Evolutionary conservation across 2,888 invertebrate species (phyloP).

Genomic region (Unio pictorum): DNA sequence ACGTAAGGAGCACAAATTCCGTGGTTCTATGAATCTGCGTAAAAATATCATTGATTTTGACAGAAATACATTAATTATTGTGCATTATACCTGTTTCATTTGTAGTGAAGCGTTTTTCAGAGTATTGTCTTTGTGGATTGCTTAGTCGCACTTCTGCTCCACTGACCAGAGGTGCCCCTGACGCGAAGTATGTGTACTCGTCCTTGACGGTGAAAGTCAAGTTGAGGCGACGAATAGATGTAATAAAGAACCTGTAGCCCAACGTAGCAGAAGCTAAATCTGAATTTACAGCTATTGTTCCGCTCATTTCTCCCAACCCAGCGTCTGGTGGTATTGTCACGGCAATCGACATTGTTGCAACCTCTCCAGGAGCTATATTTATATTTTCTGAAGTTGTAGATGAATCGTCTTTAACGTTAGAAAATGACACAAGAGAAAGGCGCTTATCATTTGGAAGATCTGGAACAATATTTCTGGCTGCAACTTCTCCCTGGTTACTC

Average conservation of each 20-base stretch:
- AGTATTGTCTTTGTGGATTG: constrained; percentile 26
- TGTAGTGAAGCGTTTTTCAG: constrained; percentile 12
- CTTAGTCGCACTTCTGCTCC: constrained; percentile 35
- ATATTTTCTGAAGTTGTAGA: constrained; percentile 3
- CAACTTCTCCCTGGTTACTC: constrained; percentile 36
- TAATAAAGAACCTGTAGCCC: constrained; percentile 28
- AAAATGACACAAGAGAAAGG: constrained; percentile 37
- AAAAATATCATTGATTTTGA: too few species aligned
- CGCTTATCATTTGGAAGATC: constrained; percentile 29
- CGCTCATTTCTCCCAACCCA: constrained; percentile 29
- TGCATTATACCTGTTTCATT: constrained; percentile 23
- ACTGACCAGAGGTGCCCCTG: constrained; percentile 35
- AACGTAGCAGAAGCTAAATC: constrained; percentile 16
- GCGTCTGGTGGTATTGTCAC: constrained; percentile 18
- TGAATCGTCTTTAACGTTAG: constrained; percentile 3
- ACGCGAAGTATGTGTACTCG: constrained; percentile 54
- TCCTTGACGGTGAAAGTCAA: constrained; percentile 45
- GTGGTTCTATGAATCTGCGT: too few species aligned
- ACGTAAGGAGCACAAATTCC: too few species aligned
- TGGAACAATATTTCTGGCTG: constrained; percentile 28
- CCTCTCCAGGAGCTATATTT: constrained; percentile 14
- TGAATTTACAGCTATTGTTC: constrained; percentile 25
- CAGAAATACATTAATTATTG: too few species aligned
- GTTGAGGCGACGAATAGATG: constrained; percentile 28
- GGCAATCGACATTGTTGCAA: constrained; percentile 25